These are phyloP conservation scores for Aegithalos caudatus DNA, from an alignment of 2,113 vertebrate genomes.

Conservation along the genomic window DNA sequence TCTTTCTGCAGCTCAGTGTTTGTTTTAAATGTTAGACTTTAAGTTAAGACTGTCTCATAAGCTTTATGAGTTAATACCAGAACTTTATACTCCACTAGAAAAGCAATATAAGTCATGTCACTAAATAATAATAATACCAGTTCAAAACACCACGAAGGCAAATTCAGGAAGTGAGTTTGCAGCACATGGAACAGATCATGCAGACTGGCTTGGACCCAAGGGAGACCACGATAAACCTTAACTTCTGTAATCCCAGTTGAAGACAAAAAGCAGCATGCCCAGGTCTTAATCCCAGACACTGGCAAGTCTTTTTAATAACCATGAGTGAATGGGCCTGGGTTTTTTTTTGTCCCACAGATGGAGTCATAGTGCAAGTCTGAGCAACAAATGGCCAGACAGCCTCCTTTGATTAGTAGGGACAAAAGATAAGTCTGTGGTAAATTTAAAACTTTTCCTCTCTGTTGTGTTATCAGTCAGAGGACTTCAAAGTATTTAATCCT, in stretches of 20 bases:
- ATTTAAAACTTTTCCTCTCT: neutral
- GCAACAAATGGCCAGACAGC: neutral
- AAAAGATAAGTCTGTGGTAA: neutral
- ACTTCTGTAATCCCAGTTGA: neutral
- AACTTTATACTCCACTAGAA: neutral
- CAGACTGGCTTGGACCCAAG: neutral
- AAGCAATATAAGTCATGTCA: neutral
- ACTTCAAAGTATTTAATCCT: slow-evolving; percentile 8
- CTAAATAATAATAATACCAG: neutral
- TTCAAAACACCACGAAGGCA: neutral
- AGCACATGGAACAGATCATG: neutral
- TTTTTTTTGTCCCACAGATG: neutral
- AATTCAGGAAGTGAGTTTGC: neutral
- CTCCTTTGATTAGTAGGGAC: neutral
- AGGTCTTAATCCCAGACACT: neutral
- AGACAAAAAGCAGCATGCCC: neutral
- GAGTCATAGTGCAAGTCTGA: neutral
- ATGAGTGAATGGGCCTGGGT: neutral
- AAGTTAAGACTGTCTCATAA: neutral
- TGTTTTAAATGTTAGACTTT: neutral
- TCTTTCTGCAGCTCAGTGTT: neutral
- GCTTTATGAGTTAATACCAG: neutral
- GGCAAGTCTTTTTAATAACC: neutral
- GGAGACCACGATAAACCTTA: neutral
- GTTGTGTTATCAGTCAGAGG: neutral